Base-by-base conservation (phyloP, 1,140 invertebrate genomes). In the Pinna nobilis region DNA sequence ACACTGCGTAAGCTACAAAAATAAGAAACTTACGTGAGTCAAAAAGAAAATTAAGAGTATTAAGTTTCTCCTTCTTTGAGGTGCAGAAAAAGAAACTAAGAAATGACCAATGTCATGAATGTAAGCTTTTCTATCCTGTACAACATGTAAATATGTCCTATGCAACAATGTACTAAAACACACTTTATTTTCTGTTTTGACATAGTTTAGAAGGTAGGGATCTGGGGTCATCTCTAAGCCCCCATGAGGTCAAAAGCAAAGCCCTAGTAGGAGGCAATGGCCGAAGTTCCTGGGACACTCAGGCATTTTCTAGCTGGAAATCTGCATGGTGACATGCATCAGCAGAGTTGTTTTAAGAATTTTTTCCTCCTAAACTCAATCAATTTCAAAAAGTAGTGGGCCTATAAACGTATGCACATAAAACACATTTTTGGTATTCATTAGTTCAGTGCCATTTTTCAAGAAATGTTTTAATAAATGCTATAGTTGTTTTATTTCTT, bases 1-100 rank as follows among this genome's bases (percentile, higher is more conserved):
- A 33, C 77, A 79, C 39, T 80, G 66, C 0, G 70, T 75, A 28
- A 98, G 83, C 95, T 96, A 86, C 65, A 91, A 89, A 65, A 28
- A 55, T 13, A 15, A 20, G 18, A 61, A 61, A 23, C 33, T n/a
- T 2, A 59, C 18, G 20, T 33, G 2, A 59, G 20, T 2, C 15
- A 32, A 5, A 11, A 33, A 18, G 37, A 18, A 53, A 28, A 53
- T 28, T 15, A 30, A 53, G 11, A 23, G 5, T n/a, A 49, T n/a
- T 3, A n/a, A 49, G n/a, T n/a, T n/a, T n/a, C n/a, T n/a, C n/a
- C n/a, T n/a, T n/a, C n/a, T n/a, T n/a, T n/a, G n/a, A n/a, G n/a
- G n/a, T n/a, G n/a, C n/a, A n/a, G n/a, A n/a, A 49, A 23, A 1
- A 47, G 15, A 49, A 49, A 53, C 15, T 13, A 25, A 53, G 15